Evolutionary conservation across 2,888 invertebrate genomes (phyloP), one percentile per base, ranked within the genome.

Genomic region (Leptinotarsa haldemani): DNA sequence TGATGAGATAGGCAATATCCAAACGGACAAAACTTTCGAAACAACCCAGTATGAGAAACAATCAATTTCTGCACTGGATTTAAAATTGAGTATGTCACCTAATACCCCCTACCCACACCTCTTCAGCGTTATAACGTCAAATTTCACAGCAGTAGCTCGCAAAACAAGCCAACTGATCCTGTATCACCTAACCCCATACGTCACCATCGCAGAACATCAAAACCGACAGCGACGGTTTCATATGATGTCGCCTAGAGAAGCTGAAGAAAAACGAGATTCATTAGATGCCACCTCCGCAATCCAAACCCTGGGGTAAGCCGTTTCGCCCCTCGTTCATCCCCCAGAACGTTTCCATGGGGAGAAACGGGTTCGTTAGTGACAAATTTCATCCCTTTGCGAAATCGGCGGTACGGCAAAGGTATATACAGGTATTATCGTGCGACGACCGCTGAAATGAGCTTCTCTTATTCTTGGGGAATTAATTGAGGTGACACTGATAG

Each of bases 401-500:
- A 68, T 64, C 64, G 47, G 69, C 65, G 69, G 61, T 9, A 40
- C 50, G 69, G 65, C 65, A 69, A 72, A 61, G 61, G 61, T 61
- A 61, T 40, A 61, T 61, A 22, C 56, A 74, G 75, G 76, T 75
- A 77, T 76, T 78, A 77, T 71, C 70, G 71, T 70, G 61, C 70
- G 65, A 61, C 25, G 16, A 72, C 65, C 73, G 71, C 66, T 63
- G 61, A 68, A 75, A 77, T 72, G 75, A 74, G 76, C 74, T 61
- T 71, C 73, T 75, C 78, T 69, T 75, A 65, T 75, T 74, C 75
- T 77, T 74, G 75, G 74, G 66, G 76, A 69, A 70, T 74, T 78
- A 78, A 78, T 78, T 76, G 76, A 74, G 73, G 61, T 66, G 75
- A 78, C 76, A 74, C 70, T 68, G 74, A 78, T 76, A 70, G 70